Base-by-base conservation (phyloP, 2,888 invertebrate genomes). In the Hypsopygia costalis region DNA sequence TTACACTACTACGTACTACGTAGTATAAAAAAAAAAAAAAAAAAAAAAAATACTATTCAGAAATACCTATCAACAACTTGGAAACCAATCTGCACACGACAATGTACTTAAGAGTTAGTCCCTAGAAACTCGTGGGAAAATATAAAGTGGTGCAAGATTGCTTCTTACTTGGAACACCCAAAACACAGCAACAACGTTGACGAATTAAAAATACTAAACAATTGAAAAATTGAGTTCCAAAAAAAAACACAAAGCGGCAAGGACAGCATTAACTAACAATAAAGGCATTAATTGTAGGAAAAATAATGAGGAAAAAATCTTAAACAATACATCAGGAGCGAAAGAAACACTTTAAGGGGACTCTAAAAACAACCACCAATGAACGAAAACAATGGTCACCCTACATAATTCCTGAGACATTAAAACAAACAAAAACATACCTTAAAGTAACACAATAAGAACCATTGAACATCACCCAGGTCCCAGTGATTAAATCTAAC, bases 321-420 rank as follows among this genome's bases (percentile, higher is more conserved):
- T 21, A 39, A 46, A 43, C 41, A 44, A 47, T 43, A 40, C 41
- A 43, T 41, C 40, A 34, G 39, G 42, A 44, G 40, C 30, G 27
- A 37, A 47, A 51, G 46, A 61, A 54, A 49, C 46, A 54, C 48
- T 41, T 44, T 39, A 49, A 52, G 48, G 47, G 53, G 53, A 52
- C 58, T 58, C 57, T 46, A 51, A 51, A 61, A 62, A 58, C 59
- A 48, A 55, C 56, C 59, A 61, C 49, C 55, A 58, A 57, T 62
- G 58, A 58, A 55, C 58, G 58, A 55, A 62, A 63, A 63, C 62
- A 62, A 60, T 62, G 58, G 49, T 49, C 52, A 16, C 54, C 57
- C 60, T 62, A 62, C 55, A 57, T 60, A 57, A 60, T 57, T 53
- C 57, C 49, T 51, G 50, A 49, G 49, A 40, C 38, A 39, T 34